These are phyloP conservation scores for Pollicipes pollicipes DNA, from an alignment of 1,140 invertebrate species.

Conservation along the genomic window DNA sequence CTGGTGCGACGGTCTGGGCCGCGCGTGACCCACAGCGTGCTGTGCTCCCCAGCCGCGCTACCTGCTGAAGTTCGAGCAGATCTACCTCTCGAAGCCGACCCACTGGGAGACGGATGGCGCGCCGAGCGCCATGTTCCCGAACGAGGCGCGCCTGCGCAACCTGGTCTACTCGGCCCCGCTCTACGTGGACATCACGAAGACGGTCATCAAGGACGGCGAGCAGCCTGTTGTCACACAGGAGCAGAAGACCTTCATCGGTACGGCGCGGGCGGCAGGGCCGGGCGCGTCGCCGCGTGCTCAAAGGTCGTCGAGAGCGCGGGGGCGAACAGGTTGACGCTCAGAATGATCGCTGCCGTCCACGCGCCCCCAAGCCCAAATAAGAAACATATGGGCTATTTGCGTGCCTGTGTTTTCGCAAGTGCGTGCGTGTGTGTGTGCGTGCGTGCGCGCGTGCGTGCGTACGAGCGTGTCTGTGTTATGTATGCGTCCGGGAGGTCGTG, in stretches of 20 bases:
- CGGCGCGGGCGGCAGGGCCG: too few species aligned
- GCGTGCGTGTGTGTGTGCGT: too few species aligned
- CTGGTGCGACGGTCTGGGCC: too few species aligned
- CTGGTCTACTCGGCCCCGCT: constrained; percentile 90
- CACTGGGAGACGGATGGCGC: constrained; percentile 99
- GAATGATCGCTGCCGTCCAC: too few species aligned
- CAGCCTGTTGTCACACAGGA: constrained; percentile 83
- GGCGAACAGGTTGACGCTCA: neutral
- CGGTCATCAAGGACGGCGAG: constrained; percentile 72
- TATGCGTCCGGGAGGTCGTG: too few species aligned
- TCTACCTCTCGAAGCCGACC: constrained; percentile 95
- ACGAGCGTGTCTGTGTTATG: too few species aligned
- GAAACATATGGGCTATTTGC: neutral
- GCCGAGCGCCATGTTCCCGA: constrained; percentile 97
- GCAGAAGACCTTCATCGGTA: constrained; percentile 92
- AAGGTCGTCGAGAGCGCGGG: neutral
- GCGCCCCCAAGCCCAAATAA: neutral
- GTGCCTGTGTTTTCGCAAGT: too few species aligned
- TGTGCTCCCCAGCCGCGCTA: constrained; percentile 61
- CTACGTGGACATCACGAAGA: constrained; percentile 97
- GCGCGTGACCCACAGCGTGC: too few species aligned
- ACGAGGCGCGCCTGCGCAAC: constrained; percentile 75
- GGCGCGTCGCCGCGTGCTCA: neutral
- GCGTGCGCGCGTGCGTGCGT: too few species aligned
- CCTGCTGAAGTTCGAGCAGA: constrained; percentile 92